Conservation (phyloP, 2,888 invertebrate genomes). For the Pterostichus niger region DNA sequence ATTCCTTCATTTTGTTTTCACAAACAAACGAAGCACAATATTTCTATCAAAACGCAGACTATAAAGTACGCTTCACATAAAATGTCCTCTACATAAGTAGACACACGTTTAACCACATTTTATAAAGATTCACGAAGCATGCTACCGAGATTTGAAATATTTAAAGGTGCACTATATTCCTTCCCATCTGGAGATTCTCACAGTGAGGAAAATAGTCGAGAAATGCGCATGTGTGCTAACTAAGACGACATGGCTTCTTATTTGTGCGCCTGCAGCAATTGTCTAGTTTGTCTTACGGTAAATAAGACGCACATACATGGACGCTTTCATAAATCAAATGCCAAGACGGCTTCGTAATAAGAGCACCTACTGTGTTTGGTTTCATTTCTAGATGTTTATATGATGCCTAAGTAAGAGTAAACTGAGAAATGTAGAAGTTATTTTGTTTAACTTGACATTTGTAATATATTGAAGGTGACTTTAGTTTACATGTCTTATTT, state of each 20-base stretch:
- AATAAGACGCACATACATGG: conserved; percentile 25
- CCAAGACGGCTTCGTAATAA: conserved; percentile 8
- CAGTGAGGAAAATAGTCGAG: background rate
- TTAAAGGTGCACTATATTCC: background rate
- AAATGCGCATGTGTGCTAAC: background rate
- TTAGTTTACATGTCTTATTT: background rate
- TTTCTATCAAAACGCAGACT: too few relatives aligned
- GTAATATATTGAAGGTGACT: background rate
- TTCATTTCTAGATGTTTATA: background rate
- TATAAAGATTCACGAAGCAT: background rate
- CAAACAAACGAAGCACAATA: too few relatives aligned
- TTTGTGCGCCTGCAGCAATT: conserved; percentile 25
- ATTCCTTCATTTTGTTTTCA: too few relatives aligned
- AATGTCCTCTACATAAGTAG: too few relatives aligned
- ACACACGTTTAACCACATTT: background rate
- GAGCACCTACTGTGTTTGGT: conserved; percentile 6
- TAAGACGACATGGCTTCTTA: background rate
- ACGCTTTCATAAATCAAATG: background rate
- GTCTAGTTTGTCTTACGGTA: conserved; percentile 25
- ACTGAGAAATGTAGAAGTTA: background rate
- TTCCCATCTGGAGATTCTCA: background rate
- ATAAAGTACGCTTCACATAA: too few relatives aligned
- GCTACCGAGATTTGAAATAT: background rate
- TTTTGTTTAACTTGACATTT: too few relatives aligned
- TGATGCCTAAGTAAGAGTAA: conserved; percentile 3